These are phyloP conservation scores for Percina caprodes DNA, from an alignment of 2,113 vertebrate genomes.

Conservation along the genomic window DNA sequence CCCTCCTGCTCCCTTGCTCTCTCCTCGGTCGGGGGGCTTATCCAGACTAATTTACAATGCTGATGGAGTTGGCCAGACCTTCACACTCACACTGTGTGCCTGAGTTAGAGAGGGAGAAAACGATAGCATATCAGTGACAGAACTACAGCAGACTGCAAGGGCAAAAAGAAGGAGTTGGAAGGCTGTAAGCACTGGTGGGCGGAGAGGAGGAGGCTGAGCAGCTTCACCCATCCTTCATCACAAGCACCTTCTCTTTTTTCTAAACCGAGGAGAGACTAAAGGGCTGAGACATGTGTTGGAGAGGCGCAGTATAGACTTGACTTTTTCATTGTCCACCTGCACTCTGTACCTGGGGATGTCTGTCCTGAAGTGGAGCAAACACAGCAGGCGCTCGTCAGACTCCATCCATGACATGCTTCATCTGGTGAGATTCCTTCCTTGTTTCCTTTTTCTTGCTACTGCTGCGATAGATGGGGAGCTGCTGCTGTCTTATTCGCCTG, in stretches of 20 bases:
- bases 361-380: slow-evolving; percentile 82
- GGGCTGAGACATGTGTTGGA: slow-evolving; percentile 54
- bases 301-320: slow-evolving; percentile 50
- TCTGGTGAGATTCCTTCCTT: slow-evolving; percentile 87
- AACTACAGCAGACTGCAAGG: slow-evolving; percentile 64
- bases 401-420: slow-evolving; percentile 88
- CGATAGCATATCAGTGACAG: slow-evolving; percentile 54
- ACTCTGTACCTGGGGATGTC: slow-evolving; percentile 73
- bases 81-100: slow-evolving; percentile 63
- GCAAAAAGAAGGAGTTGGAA: slow-evolving; percentile 70
- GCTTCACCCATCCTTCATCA: slow-evolving; percentile 67
- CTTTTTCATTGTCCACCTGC: slow-evolving; percentile 44
- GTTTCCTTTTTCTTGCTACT: slow-evolving; percentile 9
- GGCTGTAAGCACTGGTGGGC: slow-evolving; percentile 73
- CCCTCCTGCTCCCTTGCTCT: slow-evolving; percentile 33
- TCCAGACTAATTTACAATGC: slow-evolving; percentile 48
- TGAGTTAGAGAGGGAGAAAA: slow-evolving; percentile 46
- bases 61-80: slow-evolving; percentile 60
- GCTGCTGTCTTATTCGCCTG: slow-evolving; percentile 15
- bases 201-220: slow-evolving; percentile 73
- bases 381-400: slow-evolving; percentile 84
- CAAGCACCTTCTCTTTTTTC: slow-evolving; percentile 52
- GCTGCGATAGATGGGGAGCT: slow-evolving; percentile 1
- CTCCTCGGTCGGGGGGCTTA: slow-evolving; percentile 42
- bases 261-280: slow-evolving; percentile 36